Evolutionary conservation across 2,888 invertebrate species (phyloP), one percentile per base, ranked within the genome.

Genomic region (Nasonovia ribisnigri): DNA sequence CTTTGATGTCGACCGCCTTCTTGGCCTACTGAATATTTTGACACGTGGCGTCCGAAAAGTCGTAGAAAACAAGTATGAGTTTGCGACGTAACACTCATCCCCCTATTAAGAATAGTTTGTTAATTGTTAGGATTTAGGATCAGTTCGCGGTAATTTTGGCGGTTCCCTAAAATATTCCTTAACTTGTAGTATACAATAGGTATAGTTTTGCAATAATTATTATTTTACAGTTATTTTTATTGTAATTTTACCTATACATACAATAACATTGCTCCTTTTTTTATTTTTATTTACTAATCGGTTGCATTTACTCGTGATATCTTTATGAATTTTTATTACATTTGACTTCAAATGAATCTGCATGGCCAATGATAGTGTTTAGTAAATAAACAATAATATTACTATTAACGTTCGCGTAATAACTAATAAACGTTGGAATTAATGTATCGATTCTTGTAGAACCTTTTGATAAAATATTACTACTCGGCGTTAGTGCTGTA

Each of bases 271-370:
- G 11, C 3, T 29, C 10, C 3, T 29, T 60, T 29, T 29, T 29
- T 29, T 60, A 26, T 60, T 60, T 29, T 29, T 60, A 11, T 60
- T 8, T 60, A 60, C 60, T 29, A 0, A 60, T n/a, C 4, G 4
- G n/a, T n/a, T 13, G 67, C 16, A n/a, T 16, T n/a, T n/a, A 1
- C 54, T 54, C 0, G 13, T 0, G 0, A n/a, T n/a, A 1, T n/a
- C 13, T 4, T n/a, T 5, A 67, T 67, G 51, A 60, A 5, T 29
- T 5, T 60, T n/a, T 60, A n/a, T n/a, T 16, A 51, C 51, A 51
- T 16, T 51, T 3, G 16, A 16, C 51, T 51, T 16, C 16, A 51
- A 51, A 51, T 51, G 3, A 16, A 51, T 51, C 51, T 51, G 51
- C 51, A 51, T 51, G 51, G 16, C 11, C 51, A 51, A 51, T 51